A percentile compares a stretch with the other conserved stretches of the same genome.
These are phyloP conservation scores for Oxygymnocypris stewartii DNA, from an alignment of 2,113 vertebrate genomes.

Conservation along the genomic window DNA sequence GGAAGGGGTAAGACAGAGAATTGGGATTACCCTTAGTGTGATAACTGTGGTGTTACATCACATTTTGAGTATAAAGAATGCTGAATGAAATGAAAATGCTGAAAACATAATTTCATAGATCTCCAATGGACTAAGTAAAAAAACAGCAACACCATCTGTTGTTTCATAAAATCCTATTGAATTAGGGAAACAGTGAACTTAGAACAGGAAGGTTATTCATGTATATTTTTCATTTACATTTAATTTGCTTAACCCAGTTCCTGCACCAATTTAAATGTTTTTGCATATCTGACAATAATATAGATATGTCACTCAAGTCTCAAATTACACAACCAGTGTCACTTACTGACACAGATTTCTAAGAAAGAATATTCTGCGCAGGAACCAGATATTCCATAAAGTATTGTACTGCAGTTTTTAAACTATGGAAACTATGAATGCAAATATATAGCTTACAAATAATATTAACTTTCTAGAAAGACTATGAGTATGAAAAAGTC, in stretches of 20 bases:
- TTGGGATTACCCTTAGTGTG: too few species aligned
- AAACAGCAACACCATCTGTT: not conserved
- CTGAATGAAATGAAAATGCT: not conserved
- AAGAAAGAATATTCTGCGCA: not conserved
- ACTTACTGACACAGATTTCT: not conserved
- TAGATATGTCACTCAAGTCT: not conserved
- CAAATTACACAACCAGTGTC: not conserved
- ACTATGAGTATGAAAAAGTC: too few species aligned
- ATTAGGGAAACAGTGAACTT: not conserved
- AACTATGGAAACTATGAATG: not conserved
- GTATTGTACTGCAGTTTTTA: not conserved
- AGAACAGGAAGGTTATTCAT: not conserved
- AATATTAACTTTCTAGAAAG: too few species aligned
- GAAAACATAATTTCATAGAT: not conserved
- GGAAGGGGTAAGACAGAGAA: too few species aligned
- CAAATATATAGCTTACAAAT: too few species aligned
- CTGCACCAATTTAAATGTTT: not conserved
- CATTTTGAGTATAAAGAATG: not conserved
- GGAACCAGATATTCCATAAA: not conserved
- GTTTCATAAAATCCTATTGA: not conserved
- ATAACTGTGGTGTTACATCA: not conserved
- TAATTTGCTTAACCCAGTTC: conserved; percentile 21
- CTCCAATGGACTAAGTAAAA: not conserved
- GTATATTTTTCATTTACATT: conserved; percentile 5
- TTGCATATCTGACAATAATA: not conserved